Evolutionary conservation across 2,888 invertebrate genomes (phyloP).

Genomic region (Chironomus riparius): DNA sequence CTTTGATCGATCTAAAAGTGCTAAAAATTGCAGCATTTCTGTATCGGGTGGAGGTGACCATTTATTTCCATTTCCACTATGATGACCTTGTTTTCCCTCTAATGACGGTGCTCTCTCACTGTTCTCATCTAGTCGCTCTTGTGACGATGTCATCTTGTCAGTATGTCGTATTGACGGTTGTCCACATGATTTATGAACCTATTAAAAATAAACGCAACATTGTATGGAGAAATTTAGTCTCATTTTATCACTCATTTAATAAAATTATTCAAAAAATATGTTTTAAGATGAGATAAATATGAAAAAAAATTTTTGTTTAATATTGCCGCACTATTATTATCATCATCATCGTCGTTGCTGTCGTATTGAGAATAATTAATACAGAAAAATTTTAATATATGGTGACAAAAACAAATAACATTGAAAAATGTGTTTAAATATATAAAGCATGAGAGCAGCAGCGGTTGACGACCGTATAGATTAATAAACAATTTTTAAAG

Average conservation of each 20-base stretch:
- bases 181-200: slow-evolving; percentile 4
- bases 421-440: too few relatives aligned
- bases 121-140: slow-evolving; percentile 34
- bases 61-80: slow-evolving; percentile 35
- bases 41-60: slow-evolving; percentile 55
- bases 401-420: too few relatives aligned
- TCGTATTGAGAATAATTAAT: too few relatives aligned
- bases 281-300: too few relatives aligned
- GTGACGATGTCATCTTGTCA: slow-evolving; percentile 29
- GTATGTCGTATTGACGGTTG: slow-evolving; percentile 34
- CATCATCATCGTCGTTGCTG: background rate
- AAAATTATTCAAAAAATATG: too few relatives aligned
- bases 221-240: background rate
- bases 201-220: background rate
- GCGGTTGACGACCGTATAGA: too few relatives aligned
- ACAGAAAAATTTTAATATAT: too few relatives aligned
- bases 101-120: slow-evolving; percentile 37
- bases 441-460: too few relatives aligned
- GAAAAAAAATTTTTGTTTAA: background rate
- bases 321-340: background rate
- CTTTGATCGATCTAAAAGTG: slow-evolving; percentile 59
- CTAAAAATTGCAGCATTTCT: slow-evolving; percentile 54
- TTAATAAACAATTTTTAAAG: too few relatives aligned
- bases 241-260: too few relatives aligned
- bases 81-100: slow-evolving; percentile 38